Evolutionary conservation across 2,797 vertebrate genomes (phyloP).

Genomic region (Sebastes wilsoni): DNA sequence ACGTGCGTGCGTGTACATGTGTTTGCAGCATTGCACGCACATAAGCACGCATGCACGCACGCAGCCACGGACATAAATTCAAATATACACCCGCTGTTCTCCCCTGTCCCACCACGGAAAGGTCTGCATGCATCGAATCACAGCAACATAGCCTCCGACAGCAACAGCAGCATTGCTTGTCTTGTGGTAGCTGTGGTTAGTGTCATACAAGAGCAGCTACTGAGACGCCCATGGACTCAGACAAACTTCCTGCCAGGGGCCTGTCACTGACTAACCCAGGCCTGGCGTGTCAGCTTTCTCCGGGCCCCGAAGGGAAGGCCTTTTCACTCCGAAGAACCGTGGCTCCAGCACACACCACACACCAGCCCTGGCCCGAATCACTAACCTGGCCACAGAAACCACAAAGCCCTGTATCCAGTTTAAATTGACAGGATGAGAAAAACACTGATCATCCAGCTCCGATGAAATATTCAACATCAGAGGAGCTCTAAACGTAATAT

Average conservation of each 20-base stretch:
- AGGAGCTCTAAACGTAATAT: conserved; percentile 36
- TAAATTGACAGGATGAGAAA: conserved; percentile 53
- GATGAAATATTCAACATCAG: conserved; percentile 71
- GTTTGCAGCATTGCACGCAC: conserved; percentile 15
- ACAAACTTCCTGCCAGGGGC: conserved; percentile 63
- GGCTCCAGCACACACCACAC: conserved; percentile 47
- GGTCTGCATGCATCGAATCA: conserved; percentile 40
- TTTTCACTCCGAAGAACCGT: conserved; percentile 54
- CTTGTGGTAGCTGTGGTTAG: conserved; percentile 75
- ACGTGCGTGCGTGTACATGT: conserved; percentile 22
- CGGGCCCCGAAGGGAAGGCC: conserved; percentile 57
- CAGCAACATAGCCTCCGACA: conserved; percentile 48
- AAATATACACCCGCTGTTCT: conserved; percentile 13
- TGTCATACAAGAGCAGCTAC: conserved; percentile 72
- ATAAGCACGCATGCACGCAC: conserved; percentile 1
- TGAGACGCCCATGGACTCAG: conserved; percentile 62
- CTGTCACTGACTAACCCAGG: conserved; percentile 64
- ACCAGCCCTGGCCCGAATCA: conserved; percentile 49
- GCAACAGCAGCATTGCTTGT: conserved; percentile 57
- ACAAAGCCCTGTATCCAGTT: conserved; percentile 64
- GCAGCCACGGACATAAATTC: conserved; percentile 18
- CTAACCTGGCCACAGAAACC: conserved; percentile 64
- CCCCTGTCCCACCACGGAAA: conserved; percentile 21
- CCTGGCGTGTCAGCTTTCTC: conserved; percentile 71
- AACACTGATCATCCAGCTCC: conserved; percentile 50